Conservation (phyloP, 2,797 vertebrate genomes). For the Picus viridis region DNA sequence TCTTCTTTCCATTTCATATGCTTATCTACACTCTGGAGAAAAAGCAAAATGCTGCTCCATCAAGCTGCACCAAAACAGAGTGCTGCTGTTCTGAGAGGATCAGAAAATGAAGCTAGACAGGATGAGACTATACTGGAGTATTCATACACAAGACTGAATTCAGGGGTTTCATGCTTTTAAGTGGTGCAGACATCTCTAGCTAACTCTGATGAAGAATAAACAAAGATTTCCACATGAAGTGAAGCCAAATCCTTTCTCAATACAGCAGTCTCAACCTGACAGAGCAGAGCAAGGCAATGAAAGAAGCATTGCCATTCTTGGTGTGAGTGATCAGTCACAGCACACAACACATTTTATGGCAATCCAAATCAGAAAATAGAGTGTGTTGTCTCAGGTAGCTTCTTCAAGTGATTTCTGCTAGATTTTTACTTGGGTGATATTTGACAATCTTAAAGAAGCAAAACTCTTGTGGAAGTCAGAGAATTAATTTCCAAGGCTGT, state of each 20-base stretch:
- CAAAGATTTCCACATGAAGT: background rate
- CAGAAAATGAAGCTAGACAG: background rate
- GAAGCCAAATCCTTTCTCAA: background rate
- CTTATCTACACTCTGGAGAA: background rate
- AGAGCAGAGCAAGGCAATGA: background rate
- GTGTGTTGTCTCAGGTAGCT: background rate
- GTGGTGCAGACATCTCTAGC: background rate
- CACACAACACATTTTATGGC: background rate
- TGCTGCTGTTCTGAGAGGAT: background rate
- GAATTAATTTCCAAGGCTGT: background rate
- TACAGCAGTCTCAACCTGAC: background rate
- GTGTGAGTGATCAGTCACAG: background rate
- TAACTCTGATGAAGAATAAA: constrained; percentile 10
- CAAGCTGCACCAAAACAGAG: background rate
- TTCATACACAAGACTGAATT: background rate
- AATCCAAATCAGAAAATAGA: background rate
- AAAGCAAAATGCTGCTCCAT: background rate
- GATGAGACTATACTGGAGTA: background rate
- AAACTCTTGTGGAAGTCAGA: background rate
- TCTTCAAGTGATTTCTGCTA: background rate
- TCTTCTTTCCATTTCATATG: constrained; percentile 5
- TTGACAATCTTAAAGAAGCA: background rate
- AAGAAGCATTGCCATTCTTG: background rate
- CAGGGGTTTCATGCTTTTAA: background rate
- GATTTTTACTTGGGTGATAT: background rate